These are phyloP conservation scores for Phalloptychus januarius DNA, from an alignment of 2,797 vertebrate genomes.

Conservation along the genomic window DNA sequence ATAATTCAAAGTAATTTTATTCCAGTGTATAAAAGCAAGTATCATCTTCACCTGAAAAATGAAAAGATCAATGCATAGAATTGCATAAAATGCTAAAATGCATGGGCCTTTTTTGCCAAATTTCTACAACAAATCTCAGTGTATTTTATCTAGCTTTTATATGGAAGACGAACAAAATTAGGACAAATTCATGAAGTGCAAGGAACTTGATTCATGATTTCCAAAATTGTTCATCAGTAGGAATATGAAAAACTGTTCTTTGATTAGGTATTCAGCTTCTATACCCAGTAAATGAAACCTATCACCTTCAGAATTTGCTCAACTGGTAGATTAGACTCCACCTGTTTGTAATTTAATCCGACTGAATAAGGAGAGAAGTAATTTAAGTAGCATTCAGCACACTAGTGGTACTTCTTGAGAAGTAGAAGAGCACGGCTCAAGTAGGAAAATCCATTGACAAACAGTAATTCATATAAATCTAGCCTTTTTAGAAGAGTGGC, in stretches of 20 bases:
- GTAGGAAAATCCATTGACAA: background rate
- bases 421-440: background rate
- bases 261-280: background rate
- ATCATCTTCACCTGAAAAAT: background rate
- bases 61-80: background rate
- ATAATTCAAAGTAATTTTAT: background rate
- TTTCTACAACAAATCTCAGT: background rate
- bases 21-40: background rate
- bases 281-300: background rate
- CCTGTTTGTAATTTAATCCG: background rate
- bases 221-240: background rate
- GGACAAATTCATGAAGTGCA: background rate
- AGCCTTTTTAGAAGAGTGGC: background rate
- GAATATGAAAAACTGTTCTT: background rate
- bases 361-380: background rate
- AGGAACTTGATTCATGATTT: background rate
- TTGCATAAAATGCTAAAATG: background rate
- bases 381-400: background rate
- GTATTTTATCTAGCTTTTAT: background rate
- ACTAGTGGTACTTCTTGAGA: background rate
- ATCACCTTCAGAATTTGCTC: background rate
- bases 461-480: background rate
- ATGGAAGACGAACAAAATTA: background rate
- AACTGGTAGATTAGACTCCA: background rate
- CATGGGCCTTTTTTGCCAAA: background rate